These are phyloP conservation scores for Xerus rutilus DNA, from an alignment of 2,797 vertebrate genomes.

Conservation along the genomic window DNA sequence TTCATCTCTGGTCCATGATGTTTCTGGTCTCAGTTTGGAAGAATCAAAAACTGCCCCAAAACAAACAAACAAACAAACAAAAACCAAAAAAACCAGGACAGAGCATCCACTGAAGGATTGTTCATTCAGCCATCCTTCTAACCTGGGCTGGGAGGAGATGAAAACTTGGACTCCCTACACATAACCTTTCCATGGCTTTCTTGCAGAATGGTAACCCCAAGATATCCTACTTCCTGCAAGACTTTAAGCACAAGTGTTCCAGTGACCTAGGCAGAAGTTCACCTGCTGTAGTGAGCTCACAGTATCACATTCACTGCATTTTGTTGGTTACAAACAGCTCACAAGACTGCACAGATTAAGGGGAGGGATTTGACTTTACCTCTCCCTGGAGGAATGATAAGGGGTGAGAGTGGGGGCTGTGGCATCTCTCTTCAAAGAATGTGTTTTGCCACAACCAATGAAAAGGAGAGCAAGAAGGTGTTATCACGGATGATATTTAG, in stretches of 20 bases:
- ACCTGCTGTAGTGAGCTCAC: neutral
- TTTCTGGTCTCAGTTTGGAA: neutral
- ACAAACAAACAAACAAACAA: neutral
- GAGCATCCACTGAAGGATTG: neutral
- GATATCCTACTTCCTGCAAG: neutral
- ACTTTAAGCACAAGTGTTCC: neutral
- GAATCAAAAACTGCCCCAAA: neutral
- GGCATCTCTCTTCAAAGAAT: neutral
- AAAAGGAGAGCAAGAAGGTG: neutral
- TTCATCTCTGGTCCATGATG: neutral
- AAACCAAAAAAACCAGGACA: neutral
- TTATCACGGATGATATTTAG: neutral
- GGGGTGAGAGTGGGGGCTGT: too few relatives aligned
- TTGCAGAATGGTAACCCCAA: neutral
- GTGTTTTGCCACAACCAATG: neutral
- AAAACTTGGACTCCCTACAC: fast-evolving
- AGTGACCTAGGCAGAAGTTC: neutral
- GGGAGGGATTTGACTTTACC: neutral
- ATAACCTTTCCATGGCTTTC: neutral
- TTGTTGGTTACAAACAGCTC: neutral
- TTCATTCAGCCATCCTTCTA: neutral
- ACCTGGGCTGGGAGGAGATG: neutral
- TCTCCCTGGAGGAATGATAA: neutral
- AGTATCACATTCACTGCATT: neutral
- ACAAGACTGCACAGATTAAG: neutral